Evolutionary conservation across 2,113 vertebrate species (phyloP).

Genomic region (Dolichotis patagonum): DNA sequence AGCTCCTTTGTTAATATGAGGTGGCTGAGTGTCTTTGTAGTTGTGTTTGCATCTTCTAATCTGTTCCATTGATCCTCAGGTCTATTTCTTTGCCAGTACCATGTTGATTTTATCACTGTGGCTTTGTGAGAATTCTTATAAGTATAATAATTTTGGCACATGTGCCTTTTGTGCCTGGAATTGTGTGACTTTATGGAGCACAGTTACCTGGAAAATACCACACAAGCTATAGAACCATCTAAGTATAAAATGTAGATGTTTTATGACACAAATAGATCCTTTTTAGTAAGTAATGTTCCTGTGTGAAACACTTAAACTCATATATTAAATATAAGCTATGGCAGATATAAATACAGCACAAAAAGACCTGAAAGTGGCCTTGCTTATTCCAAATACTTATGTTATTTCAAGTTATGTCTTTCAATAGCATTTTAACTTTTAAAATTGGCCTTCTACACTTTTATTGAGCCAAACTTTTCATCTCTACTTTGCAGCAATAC

Average conservation of each 20-base stretch:
- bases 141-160: neutral
- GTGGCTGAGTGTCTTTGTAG: too few relatives aligned
- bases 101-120: too few relatives aligned
- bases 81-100: too few relatives aligned
- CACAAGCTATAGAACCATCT: neutral
- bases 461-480: neutral
- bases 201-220: constrained; percentile 21
- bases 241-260: neutral
- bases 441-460: neutral
- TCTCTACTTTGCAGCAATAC: neutral
- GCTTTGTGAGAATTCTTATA: too few relatives aligned
- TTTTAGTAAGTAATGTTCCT: neutral
- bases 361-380: fast-evolving
- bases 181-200: neutral
- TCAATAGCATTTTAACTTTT: neutral
- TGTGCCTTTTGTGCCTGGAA: neutral
- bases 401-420: neutral
- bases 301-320: neutral
- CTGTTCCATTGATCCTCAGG: too few relatives aligned
- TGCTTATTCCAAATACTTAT: neutral
- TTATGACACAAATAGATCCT: neutral
- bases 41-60: too few relatives aligned
- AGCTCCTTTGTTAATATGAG: too few relatives aligned
- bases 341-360: neutral
- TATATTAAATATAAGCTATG: neutral